Conservation (phyloP, 2,797 vertebrate species). For the Sebastes hubbsi region DNA sequence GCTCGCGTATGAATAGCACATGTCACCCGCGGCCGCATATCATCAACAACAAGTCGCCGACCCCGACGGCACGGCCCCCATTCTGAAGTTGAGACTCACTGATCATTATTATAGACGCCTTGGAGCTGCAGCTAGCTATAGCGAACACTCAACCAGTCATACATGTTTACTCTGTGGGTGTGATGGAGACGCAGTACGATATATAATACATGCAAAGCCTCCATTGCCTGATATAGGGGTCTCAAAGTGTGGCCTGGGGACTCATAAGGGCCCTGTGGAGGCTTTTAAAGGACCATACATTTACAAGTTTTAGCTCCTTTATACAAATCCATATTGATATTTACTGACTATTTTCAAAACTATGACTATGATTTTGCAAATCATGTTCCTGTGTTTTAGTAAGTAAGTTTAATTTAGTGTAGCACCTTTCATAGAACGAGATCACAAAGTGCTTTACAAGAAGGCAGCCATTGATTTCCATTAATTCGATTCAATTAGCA, state of each 20-base stretch:
- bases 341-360: neutral
- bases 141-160: neutral
- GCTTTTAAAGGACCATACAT: neutral
- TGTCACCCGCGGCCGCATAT: constrained; percentile 37
- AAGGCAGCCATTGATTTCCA: no score
- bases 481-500: neutral
- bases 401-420: neutral
- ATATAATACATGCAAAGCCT: neutral
- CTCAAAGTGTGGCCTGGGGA: constrained; percentile 25
- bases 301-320: neutral
- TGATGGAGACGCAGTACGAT: neutral
- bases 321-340: neutral
- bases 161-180: constrained; percentile 8
- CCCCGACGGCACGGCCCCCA: constrained; percentile 19
- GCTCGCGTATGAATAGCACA: constrained; percentile 55
- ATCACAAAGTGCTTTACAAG: neutral
- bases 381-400: neutral
- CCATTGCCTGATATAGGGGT: neutral
- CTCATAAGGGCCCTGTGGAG: neutral
- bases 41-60: constrained; percentile 39
- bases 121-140: constrained; percentile 11
- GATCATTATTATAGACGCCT: constrained; percentile 25
- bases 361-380: no score
- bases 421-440: neutral
- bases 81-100: constrained; percentile 9